These are phyloP conservation scores for Intoshia linei DNA, from an alignment of 1,140 invertebrate genomes.

Conservation along the genomic window DNA sequence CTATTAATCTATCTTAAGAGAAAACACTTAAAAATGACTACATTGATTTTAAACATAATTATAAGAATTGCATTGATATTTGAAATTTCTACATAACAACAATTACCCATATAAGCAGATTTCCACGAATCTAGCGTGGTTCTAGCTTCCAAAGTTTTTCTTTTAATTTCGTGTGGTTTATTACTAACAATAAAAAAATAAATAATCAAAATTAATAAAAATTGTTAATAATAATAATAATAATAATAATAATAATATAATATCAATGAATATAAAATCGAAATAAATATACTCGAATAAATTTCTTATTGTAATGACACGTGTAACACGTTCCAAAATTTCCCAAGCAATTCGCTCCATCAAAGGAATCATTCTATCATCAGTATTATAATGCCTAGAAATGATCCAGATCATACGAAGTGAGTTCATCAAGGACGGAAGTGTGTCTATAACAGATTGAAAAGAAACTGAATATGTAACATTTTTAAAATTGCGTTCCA, in stretches of 20 bases:
- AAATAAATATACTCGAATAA: conserved; percentile 36
- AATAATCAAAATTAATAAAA: too few relatives aligned
- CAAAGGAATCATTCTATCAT: conserved; percentile 23
- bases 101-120: conserved; percentile 22
- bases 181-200: conserved; percentile 14
- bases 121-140: conserved; percentile 42
- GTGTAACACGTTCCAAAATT: conserved; percentile 36
- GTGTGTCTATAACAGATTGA: conserved; percentile 26
- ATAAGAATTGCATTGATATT: too few relatives aligned
- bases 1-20: too few relatives aligned
- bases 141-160: conserved; percentile 17
- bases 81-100: too few relatives aligned
- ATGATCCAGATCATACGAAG: conserved; percentile 27
- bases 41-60: too few relatives aligned
- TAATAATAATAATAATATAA: conserved; percentile 5
- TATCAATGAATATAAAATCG: conserved; percentile 5
- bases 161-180: conserved; percentile 24
- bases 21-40: too few relatives aligned
- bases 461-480: conserved; percentile 37
- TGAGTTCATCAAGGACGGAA: conserved; percentile 42
- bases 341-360: conserved; percentile 44
- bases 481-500: conserved; percentile 44
- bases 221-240: conserved; percentile 10
- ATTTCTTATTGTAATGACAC: conserved; percentile 32
- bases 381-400: conserved; percentile 22